These are phyloP conservation scores for Brachionus angularis DNA, from an alignment of 1,140 invertebrate genomes.

Conservation along the genomic window DNA sequence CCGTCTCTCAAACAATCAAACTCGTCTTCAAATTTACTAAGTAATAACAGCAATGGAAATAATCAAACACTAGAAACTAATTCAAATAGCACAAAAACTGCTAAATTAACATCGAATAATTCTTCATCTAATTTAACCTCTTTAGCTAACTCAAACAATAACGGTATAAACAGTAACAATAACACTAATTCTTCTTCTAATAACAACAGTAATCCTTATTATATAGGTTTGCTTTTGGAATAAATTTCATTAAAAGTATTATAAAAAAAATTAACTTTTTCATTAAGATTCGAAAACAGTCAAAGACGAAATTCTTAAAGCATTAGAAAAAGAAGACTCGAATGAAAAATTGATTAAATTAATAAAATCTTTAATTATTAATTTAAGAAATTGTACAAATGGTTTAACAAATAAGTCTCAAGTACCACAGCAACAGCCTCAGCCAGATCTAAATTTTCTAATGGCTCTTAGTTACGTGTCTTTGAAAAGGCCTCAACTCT, in stretches of 20 bases:
- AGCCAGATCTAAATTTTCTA: slow-evolving; percentile 22
- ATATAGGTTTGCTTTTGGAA: too few species aligned
- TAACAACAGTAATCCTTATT: not conserved
- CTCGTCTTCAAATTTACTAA: not conserved
- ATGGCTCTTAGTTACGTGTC: slow-evolving; percentile 30
- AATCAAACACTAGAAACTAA: not conserved
- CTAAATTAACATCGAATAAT: slow-evolving; percentile 4
- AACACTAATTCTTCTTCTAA: not conserved
- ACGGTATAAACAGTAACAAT: too few species aligned
- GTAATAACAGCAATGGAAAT: not conserved
- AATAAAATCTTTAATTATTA: slow-evolving; percentile 8
- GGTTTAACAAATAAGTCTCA: not conserved
- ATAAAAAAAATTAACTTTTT: too few species aligned
- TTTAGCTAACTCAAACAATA: not conserved
- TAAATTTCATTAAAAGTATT: too few species aligned
- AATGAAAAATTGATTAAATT: slow-evolving; percentile 35
- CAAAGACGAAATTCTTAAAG: slow-evolving; percentile 28
- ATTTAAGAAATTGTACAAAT: not conserved
- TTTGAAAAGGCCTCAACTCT: slow-evolving; percentile 22
- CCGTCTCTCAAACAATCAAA: not conserved
- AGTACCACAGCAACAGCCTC: not conserved
- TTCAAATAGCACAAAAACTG: not conserved
- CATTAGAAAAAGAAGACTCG: slow-evolving; percentile 25
- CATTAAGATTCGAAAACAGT: slow-evolving; percentile 27
- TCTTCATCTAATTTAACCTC: slow-evolving; percentile 18